Conservation (phyloP, 2,888 invertebrate species). For the Minunthozetes semirufus region DNA sequence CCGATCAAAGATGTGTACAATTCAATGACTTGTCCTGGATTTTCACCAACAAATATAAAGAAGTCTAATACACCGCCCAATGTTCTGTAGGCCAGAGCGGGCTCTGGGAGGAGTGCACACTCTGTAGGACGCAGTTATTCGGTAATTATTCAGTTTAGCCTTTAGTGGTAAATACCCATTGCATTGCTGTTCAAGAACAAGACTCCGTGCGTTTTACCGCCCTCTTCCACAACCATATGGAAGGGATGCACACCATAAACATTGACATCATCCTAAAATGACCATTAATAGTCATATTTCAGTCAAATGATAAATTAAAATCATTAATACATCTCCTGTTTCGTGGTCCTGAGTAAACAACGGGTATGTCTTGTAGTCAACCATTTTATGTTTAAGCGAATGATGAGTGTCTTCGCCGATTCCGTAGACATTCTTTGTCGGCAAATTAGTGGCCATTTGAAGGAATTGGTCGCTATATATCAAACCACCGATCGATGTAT, state of each 20-base stretch:
- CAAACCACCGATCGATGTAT: conserved; percentile 46
- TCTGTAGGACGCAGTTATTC: neutral
- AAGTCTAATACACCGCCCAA: conserved; percentile 75
- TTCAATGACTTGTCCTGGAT: conserved; percentile 53
- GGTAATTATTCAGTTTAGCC: neutral
- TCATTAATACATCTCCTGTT: conserved; percentile 67
- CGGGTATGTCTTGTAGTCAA: conserved; percentile 31
- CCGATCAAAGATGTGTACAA: conserved; percentile 63
- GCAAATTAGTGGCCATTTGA: conserved; percentile 60
- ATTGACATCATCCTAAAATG: conserved; percentile 45
- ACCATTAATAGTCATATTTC: neutral
- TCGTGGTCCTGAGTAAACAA: conserved; percentile 55
- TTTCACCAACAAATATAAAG: conserved; percentile 67
- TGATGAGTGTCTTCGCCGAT: conserved; percentile 57
- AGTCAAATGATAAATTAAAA: neutral
- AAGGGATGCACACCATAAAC: conserved; percentile 79
- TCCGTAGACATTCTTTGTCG: conserved; percentile 63
- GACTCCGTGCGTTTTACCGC: conserved; percentile 60
- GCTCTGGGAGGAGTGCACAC: conserved; percentile 61
- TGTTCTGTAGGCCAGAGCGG: conserved; percentile 71
- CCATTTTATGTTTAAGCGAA: conserved; percentile 50
- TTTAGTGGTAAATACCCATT: conserved; percentile 55
- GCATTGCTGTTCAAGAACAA: conserved; percentile 76
- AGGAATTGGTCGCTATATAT: conserved; percentile 52
- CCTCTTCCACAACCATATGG: conserved; percentile 64